Percentiles rank a stretch among this genome's conserved stretches.
These are phyloP conservation scores for Apotomis betuletana DNA, from an alignment of 2,888 invertebrate species.

Conservation along the genomic window DNA sequence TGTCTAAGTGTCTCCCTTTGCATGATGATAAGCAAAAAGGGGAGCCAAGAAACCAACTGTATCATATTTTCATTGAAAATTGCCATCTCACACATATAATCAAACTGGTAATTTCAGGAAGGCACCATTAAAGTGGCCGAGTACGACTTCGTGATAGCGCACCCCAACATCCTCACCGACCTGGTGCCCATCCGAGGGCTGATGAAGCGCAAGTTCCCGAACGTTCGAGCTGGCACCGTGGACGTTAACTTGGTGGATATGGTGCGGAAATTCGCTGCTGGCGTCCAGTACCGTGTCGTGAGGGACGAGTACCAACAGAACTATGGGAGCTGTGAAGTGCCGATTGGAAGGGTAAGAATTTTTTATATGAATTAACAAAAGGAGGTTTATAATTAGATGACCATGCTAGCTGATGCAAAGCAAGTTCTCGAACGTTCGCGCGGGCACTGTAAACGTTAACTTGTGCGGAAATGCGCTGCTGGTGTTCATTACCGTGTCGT, in stretches of 20 bases:
- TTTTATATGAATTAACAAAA: no score
- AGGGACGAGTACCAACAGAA: slow-evolving; percentile 88
- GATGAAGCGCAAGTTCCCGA: slow-evolving; percentile 91
- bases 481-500: slow-evolving; percentile 87
- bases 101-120: slow-evolving; percentile 68
- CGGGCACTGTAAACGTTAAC: slow-evolving; percentile 87
- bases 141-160: slow-evolving; percentile 89
- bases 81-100: background rate
- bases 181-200: slow-evolving; percentile 89
- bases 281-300: slow-evolving; percentile 86
- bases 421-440: slow-evolving; percentile 87
- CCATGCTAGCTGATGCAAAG: slow-evolving; percentile 84
- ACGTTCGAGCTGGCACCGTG: slow-evolving; percentile 85
- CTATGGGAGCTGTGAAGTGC: slow-evolving; percentile 86
- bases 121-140: slow-evolving; percentile 87
- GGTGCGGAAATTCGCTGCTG: slow-evolving; percentile 86
- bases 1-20: no score
- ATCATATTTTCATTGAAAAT: no score
- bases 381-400: no score
- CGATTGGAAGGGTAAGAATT: slow-evolving; percentile 81
- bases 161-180: slow-evolving; percentile 91
- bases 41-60: no score
- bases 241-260: slow-evolving; percentile 85
- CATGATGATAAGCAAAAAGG: no score
- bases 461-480: slow-evolving; percentile 86